These are phyloP conservation scores for Oryzias celebensis DNA, from an alignment of 2,113 vertebrate species.

Conservation along the genomic window DNA sequence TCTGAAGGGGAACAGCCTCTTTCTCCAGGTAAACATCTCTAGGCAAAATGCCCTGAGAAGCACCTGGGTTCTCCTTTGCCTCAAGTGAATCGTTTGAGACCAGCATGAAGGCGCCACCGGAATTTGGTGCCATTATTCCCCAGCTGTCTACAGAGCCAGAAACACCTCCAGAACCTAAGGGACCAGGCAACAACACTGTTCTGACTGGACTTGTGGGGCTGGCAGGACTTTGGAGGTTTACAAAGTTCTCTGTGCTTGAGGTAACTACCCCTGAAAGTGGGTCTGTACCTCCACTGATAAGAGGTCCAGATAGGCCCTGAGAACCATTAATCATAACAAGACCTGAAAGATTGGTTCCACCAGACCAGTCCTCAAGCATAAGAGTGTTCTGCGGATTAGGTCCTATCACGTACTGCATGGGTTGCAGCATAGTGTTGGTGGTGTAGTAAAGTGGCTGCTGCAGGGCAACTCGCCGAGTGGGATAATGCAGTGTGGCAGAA, in stretches of 20 bases:
- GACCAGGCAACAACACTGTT: constrained; percentile 36
- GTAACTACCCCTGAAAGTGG: constrained; percentile 27
- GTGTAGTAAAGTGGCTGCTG: constrained; percentile 69
- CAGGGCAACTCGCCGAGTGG: constrained; percentile 50
- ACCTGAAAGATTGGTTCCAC: constrained; percentile 27
- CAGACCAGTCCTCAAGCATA: constrained; percentile 48
- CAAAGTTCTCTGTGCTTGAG: constrained; percentile 12
- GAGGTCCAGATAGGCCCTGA: constrained; percentile 14
- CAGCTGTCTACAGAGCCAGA: constrained; percentile 18
- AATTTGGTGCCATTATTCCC: constrained; percentile 35
- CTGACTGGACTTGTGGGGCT: constrained; percentile 13
- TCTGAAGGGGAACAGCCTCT: constrained; percentile 63
- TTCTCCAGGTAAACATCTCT: constrained; percentile 48
- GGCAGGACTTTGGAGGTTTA: constrained; percentile 7
- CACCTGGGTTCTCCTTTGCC: constrained; percentile 21
- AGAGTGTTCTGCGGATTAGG: constrained; percentile 59
- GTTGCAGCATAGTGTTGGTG: constrained; percentile 39
- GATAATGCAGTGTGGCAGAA: neutral
- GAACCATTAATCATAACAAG: constrained; percentile 54
- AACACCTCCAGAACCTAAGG: constrained; percentile 12
- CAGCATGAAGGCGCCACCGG: constrained; percentile 19
- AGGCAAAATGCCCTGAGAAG: constrained; percentile 53
- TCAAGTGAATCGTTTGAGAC: constrained; percentile 19
- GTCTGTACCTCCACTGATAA: constrained; percentile 9
- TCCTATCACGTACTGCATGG: constrained; percentile 62